These are phyloP conservation scores for Sebastes itinus DNA, from an alignment of 2,797 vertebrate species.

Conservation along the genomic window DNA sequence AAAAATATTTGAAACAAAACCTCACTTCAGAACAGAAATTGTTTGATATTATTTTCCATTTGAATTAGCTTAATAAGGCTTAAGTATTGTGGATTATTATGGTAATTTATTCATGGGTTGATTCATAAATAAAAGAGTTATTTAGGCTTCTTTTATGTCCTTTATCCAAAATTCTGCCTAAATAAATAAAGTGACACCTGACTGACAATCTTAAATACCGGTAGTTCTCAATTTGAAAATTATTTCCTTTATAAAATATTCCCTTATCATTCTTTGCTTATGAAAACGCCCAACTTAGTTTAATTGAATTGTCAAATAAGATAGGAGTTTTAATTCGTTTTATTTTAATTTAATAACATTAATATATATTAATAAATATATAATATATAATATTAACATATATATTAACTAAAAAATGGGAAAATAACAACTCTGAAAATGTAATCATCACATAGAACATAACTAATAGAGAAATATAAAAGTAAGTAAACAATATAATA, in stretches of 20 bases:
- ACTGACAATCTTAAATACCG: not conserved
- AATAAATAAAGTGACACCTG: not conserved
- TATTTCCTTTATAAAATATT: not conserved
- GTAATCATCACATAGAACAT: too few relatives aligned
- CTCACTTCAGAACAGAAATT: too few relatives aligned
- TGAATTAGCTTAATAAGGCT: not conserved
- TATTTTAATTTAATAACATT: too few relatives aligned
- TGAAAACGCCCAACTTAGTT: too few relatives aligned
- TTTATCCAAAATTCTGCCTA: not conserved
- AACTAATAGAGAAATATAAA: too few relatives aligned
- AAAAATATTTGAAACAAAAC: too few relatives aligned
- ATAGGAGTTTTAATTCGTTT: not conserved
- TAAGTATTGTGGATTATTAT: not conserved
- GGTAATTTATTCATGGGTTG: not conserved
- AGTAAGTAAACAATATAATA: too few relatives aligned
- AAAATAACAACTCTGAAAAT: too few relatives aligned
- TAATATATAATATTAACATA: too few relatives aligned
- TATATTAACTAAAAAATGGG: too few relatives aligned
- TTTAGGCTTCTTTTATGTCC: not conserved
- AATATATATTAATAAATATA: too few relatives aligned
- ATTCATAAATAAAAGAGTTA: not conserved
- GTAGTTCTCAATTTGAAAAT: not conserved
- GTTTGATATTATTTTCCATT: too few relatives aligned
- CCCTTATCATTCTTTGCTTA: not conserved
- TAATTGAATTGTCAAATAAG: not conserved